Evolutionary conservation across 2,113 vertebrate genomes (phyloP).

Genomic region (Egretta garzetta): DNA sequence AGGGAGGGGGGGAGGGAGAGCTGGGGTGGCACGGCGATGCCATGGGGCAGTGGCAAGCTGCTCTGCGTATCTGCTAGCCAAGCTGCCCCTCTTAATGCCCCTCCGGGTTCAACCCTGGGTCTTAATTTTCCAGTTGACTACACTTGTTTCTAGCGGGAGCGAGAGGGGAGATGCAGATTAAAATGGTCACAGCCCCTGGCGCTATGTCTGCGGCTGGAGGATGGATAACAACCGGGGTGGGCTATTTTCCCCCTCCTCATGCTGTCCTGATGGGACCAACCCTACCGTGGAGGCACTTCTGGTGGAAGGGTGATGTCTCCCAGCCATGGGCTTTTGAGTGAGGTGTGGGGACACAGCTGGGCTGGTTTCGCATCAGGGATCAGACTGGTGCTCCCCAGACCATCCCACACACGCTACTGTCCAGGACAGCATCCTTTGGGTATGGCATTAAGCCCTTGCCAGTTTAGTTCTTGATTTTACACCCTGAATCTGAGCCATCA

Average conservation of each 20-base stretch:
- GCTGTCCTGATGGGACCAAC: background rate
- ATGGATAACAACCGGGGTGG: background rate
- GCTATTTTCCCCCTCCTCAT: accelerated
- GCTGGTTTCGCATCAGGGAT: background rate
- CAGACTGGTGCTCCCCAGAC: accelerated
- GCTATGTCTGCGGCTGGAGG: background rate
- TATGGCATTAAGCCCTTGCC: background rate
- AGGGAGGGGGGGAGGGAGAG: background rate
- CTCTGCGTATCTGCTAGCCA: background rate
- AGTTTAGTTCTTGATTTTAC: background rate
- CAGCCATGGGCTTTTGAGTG: background rate
- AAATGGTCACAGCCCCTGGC: background rate
- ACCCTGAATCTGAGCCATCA: background rate
- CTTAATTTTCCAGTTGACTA: background rate
- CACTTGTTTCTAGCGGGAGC: accelerated
- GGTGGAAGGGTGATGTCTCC: background rate
- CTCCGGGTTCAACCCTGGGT: background rate
- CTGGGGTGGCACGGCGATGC: background rate
- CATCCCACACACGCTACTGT: accelerated
- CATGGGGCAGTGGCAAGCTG: background rate
- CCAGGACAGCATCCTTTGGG: background rate
- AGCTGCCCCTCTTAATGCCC: background rate
- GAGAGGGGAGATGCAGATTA: background rate
- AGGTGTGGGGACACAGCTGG: background rate
- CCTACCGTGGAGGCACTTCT: background rate